These are phyloP conservation scores for Phrynocephalus guinanensis DNA, from an alignment of 2,797 vertebrate species.

Conservation along the genomic window DNA sequence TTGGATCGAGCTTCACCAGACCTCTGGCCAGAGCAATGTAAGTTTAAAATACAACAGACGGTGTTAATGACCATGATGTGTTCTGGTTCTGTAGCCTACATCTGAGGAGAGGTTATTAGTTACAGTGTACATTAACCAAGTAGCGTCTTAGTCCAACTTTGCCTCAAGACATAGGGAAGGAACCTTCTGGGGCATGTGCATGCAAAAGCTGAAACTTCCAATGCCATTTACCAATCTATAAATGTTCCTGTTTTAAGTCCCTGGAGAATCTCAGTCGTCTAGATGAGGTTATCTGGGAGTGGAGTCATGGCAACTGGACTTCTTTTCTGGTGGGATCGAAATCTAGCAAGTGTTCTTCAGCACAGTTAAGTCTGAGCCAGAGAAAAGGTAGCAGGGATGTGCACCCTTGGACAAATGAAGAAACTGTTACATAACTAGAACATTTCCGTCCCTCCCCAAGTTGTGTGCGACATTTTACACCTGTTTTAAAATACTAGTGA, in stretches of 20 bases:
- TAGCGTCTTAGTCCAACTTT: neutral
- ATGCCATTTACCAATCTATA: neutral
- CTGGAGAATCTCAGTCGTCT: too few relatives aligned
- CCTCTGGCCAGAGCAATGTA: constrained; percentile 96
- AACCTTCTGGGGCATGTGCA: neutral
- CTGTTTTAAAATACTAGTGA: neutral
- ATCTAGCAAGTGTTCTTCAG: neutral
- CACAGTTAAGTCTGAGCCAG: neutral
- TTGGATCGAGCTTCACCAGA: constrained; percentile 96
- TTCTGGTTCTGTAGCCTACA: neutral
- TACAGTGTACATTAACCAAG: constrained; percentile 9
- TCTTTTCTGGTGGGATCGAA: too few relatives aligned
- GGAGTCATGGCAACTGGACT: too few relatives aligned
- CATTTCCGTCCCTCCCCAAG: neutral
- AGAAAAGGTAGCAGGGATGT: neutral
- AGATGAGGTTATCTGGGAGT: too few relatives aligned
- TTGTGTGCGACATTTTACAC: neutral
- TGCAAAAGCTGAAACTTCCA: too few relatives aligned
- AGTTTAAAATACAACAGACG: constrained; percentile 60
- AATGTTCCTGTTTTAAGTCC: neutral
- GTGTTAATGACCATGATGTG: neutral
- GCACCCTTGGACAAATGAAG: neutral
- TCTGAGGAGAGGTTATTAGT: neutral
- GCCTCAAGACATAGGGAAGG: neutral
- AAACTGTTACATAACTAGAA: neutral